phyloP scores from a whole-genome alignment of 2,888 invertebrate genomes.

The Eilema depressum region DNA sequence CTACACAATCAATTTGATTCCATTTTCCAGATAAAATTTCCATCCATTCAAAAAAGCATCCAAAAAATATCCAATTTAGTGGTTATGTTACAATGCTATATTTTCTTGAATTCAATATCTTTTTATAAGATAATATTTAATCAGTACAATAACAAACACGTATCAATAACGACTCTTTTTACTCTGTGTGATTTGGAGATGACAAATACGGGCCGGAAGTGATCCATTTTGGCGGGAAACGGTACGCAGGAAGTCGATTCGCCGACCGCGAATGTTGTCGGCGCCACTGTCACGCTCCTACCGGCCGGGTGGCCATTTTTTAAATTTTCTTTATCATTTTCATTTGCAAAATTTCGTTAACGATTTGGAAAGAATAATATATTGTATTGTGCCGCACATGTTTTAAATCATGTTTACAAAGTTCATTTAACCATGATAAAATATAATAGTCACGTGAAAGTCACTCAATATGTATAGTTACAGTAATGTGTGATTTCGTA shows the following conservation, averaged over 20 bases:
- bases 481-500: too few species aligned
- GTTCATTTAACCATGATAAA: not conserved
- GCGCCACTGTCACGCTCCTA: constrained; percentile 71
- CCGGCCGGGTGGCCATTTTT: constrained; percentile 57
- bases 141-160: not conserved
- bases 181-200: constrained; percentile 70
- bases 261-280: constrained; percentile 82
- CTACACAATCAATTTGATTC: too few species aligned
- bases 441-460: not conserved
- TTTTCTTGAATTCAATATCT: not conserved
- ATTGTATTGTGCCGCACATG: constrained; percentile 12
- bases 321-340: constrained; percentile 47
- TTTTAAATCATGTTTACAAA: not conserved
- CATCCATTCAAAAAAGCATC: too few species aligned
- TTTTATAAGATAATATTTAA: not conserved
- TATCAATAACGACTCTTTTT: constrained; percentile 55
- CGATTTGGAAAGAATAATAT: constrained; percentile 26
- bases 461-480: too few species aligned
- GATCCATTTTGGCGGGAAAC: constrained; percentile 86
- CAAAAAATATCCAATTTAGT: too few species aligned
- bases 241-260: constrained; percentile 84
- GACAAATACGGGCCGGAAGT: constrained; percentile 85
- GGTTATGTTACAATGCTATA: not conserved
- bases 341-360: constrained; percentile 37
- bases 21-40: too few species aligned